Evolutionary conservation across 1,140 invertebrate genomes (phyloP).

Genomic region (Sitodiplosis mosellana): DNA sequence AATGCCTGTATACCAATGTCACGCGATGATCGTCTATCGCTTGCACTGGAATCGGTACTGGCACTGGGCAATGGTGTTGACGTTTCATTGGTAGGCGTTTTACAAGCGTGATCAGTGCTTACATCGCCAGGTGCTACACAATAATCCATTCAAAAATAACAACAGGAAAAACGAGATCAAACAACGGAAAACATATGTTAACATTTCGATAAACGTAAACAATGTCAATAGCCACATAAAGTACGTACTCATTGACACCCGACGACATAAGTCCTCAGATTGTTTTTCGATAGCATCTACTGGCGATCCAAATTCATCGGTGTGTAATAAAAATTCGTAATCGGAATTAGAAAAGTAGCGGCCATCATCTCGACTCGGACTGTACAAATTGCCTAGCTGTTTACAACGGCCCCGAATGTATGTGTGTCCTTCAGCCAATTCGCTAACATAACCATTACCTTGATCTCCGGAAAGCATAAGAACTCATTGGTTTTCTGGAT

Average conservation of each 20-base stretch:
- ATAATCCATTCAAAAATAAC: not conserved
- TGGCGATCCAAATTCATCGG: no score
- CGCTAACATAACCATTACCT: slow-evolving; percentile 25
- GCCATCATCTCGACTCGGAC: slow-evolving; percentile 8
- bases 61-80: no score
- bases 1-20: not conserved
- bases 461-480: slow-evolving; percentile 26
- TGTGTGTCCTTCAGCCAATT: slow-evolving; percentile 21
- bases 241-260: slow-evolving; percentile 22
- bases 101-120: no score
- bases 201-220: not conserved
- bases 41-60: not conserved
- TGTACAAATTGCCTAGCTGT: slow-evolving; percentile 16
- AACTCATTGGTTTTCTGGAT: slow-evolving; percentile 22
- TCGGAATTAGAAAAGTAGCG: not conserved
- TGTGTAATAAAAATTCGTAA: not conserved
- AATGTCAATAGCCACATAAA: not conserved
- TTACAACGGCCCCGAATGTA: slow-evolving; percentile 22
- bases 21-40: not conserved
- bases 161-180: not conserved
- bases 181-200: no score
- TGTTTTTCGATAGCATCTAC: slow-evolving; percentile 7
- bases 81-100: no score
- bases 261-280: slow-evolving; percentile 24
- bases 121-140: not conserved